Conservation (phyloP, 2,113 vertebrate genomes). For the Pachyramphus minor region DNA sequence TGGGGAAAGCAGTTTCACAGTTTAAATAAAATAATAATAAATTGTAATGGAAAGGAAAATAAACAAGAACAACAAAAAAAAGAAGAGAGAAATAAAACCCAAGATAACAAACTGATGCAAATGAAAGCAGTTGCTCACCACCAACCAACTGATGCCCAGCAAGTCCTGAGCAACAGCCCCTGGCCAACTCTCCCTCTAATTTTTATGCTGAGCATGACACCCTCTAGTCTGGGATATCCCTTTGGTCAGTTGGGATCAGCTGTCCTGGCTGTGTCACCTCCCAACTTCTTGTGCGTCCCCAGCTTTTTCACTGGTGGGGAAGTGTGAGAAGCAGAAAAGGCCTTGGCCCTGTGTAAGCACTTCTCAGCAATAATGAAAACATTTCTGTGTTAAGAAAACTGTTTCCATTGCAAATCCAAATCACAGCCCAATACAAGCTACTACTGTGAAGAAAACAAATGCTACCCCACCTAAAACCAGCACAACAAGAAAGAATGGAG, state of each 20-base stretch:
- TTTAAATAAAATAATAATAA: neutral
- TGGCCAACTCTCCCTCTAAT: neutral
- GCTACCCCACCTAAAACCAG: neutral
- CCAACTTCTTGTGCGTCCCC: neutral
- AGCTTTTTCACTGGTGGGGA: neutral
- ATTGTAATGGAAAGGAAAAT: neutral
- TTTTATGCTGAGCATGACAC: neutral
- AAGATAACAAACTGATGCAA: neutral
- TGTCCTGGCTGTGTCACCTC: neutral
- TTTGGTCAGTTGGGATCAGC: neutral
- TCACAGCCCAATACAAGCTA: neutral
- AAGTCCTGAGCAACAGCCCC: neutral
- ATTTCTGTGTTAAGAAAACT: neutral
- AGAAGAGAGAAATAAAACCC: neutral
- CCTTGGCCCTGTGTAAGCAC: fast-evolving
- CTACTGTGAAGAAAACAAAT: neutral
- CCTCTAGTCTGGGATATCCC: neutral
- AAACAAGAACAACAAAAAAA: neutral
- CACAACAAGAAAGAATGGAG: neutral
- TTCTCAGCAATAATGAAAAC: neutral
- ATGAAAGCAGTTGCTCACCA: neutral
- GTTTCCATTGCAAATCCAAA: neutral
- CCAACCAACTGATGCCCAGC: fast-evolving
- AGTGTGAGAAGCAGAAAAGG: neutral
- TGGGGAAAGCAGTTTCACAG: neutral